These are phyloP conservation scores for Beris chalybata DNA, from an alignment of 2,888 invertebrate genomes.

Conservation along the genomic window DNA sequence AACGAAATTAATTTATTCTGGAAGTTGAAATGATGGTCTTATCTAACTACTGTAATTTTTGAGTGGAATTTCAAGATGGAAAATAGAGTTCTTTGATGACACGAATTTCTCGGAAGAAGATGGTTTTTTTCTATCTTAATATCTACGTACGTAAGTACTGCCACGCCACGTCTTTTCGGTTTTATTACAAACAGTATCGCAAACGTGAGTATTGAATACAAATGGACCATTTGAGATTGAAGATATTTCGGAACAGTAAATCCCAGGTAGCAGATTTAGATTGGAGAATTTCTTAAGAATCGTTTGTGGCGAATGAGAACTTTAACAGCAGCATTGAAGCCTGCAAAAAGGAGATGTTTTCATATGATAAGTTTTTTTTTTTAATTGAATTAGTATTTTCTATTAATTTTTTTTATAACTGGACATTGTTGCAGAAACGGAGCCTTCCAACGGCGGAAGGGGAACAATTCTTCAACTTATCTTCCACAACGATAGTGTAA, in stretches of 20 bases:
- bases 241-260: not conserved
- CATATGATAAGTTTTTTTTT: too few relatives aligned
- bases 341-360: too few relatives aligned
- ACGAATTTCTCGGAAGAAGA: slow-evolving; percentile 15
- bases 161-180: not conserved
- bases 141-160: not conserved
- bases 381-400: too few relatives aligned
- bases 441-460: too few relatives aligned
- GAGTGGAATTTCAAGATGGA: slow-evolving; percentile 18
- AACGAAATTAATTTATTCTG: slow-evolving; percentile 37
- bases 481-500: too few relatives aligned
- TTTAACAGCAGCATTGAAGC: too few relatives aligned
- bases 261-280: not conserved
- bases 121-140: not conserved
- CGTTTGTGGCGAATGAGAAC: not conserved
- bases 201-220: slow-evolving; percentile 31
- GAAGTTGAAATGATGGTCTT: slow-evolving; percentile 34
- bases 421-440: too few relatives aligned
- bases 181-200: slow-evolving; percentile 23
- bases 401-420: too few relatives aligned
- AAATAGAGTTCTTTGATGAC: slow-evolving; percentile 27
- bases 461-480: too few relatives aligned
- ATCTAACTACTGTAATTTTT: slow-evolving; percentile 36
- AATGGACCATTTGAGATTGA: slow-evolving; percentile 31
- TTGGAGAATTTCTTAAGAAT: not conserved